Conservation (phyloP, 2,888 invertebrate genomes). For the Cephus sareptanus region DNA sequence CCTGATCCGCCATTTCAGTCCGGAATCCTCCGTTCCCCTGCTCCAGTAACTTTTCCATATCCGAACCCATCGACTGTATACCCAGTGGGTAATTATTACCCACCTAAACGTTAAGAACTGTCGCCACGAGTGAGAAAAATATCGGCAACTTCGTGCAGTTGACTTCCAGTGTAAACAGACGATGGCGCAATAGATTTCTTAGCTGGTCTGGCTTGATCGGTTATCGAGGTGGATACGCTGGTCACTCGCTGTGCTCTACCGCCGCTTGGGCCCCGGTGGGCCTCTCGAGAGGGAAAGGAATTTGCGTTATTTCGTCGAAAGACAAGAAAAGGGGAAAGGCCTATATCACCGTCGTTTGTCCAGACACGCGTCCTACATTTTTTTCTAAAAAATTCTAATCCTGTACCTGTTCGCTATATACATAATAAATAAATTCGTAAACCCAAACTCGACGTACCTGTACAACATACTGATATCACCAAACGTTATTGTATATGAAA, state of each 20-base stretch:
- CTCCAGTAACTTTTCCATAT: not conserved
- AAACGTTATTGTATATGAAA: not conserved
- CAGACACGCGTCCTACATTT: not conserved
- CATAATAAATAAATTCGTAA: not conserved
- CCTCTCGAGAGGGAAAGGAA: conserved; percentile 59
- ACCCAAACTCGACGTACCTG: not conserved
- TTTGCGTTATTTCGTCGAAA: conserved; percentile 56
- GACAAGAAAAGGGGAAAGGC: conserved; percentile 57
- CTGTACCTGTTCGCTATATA: too few species aligned
- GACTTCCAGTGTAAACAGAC: conserved; percentile 25
- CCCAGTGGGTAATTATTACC: not conserved
- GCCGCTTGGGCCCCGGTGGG: conserved; percentile 26
- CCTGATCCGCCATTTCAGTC: conserved; percentile 14
- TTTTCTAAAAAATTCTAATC: not conserved
- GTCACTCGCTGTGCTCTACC: conserved; percentile 30
- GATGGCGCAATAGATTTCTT: conserved; percentile 54
- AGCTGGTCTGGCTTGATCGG: conserved; percentile 59
- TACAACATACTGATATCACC: not conserved
- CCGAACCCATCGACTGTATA: not conserved
- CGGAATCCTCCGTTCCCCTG: conserved; percentile 18
- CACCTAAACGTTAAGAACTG: not conserved
- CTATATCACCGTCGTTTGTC: conserved; percentile 28
- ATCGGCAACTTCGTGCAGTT: conserved; percentile 38
- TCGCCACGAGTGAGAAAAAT: conserved; percentile 13
- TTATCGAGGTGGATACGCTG: conserved; percentile 56